Base-by-base conservation (phyloP, 1,140 invertebrate genomes). In the Bombus ignitus region DNA sequence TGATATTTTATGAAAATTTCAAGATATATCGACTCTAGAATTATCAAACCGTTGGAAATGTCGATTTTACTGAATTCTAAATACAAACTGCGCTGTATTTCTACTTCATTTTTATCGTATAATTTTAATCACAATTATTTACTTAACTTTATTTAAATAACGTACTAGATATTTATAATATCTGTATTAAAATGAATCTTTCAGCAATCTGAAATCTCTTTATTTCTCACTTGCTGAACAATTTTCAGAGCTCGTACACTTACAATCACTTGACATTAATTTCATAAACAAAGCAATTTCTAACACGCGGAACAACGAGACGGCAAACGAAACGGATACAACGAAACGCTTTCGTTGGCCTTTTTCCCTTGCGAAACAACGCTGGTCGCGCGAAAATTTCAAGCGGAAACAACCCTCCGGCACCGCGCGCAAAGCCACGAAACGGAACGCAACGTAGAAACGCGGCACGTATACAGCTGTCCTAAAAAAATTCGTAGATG, bases 401-500 rank as follows among this genome's bases (percentile, higher is more conserved):
- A 59, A 77, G 53, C 75, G 35, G 75, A 59, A 76, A 76, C 47
- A 47, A 12, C 35, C 28, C 28, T 42, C 13, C 25, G 32, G 25
- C 71, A 5, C 6, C 32, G 47, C 25, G 74, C 42, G 62, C 59
- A 65, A 44, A 66, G 62, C 59, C 12, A 66, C 59, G 15, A n/a
- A 44, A 78, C 39, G 57, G 65, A 78, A 66, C 47, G 47, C 47
- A 65, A 78, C 74, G 74, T 53, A 53, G 18, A 53, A 53, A 59
- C 35, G 25, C 15, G 18, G n/a, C 59, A 35, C 62, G 62, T 78
- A 66, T 15, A 65, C 15, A 13, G 59, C 39, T 13, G 5, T 37
- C 25, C 18, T 42, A 28, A 78, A 62, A 78, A 78, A 47, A 65
- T 66, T 66, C 59, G 76, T 47, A 62, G 62, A 79, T 66, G 59